Evolutionary conservation across 2,113 vertebrate species (phyloP).

Genomic region (Eptatretus burgeri): DNA sequence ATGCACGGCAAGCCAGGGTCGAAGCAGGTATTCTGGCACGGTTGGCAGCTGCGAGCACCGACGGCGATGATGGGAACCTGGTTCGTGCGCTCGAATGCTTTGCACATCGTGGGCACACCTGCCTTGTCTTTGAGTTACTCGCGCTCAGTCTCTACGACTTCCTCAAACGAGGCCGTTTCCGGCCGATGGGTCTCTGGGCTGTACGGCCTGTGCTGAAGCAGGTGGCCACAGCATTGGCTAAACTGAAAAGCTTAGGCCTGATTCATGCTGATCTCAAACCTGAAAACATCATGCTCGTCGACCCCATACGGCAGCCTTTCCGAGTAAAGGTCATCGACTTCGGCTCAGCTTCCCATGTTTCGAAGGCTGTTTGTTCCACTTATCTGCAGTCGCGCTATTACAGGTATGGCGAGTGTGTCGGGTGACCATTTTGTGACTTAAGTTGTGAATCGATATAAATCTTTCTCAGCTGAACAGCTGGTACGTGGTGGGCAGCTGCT

Average conservation of each 20-base stretch:
- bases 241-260: slow-evolving; percentile 85
- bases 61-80: slow-evolving; percentile 84
- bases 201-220: slow-evolving; percentile 90
- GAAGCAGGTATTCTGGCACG: slow-evolving; percentile 88
- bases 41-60: slow-evolving; percentile 43
- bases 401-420: slow-evolving; percentile 23
- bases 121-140: slow-evolving; percentile 94
- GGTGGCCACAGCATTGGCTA: slow-evolving; percentile 87
- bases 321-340: slow-evolving; percentile 97
- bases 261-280: slow-evolving; percentile 98
- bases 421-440: no score
- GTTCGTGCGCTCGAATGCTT: slow-evolving; percentile 92
- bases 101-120: slow-evolving; percentile 86
- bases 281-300: slow-evolving; percentile 99
- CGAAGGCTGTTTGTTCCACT: slow-evolving; percentile 95
- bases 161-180: slow-evolving; percentile 97
- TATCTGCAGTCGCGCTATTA: slow-evolving; percentile 98
- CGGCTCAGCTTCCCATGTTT: slow-evolving; percentile 90
- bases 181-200: slow-evolving; percentile 80
- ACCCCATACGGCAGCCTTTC: slow-evolving; percentile 81
- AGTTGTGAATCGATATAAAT: no score
- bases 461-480: no score
- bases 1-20: slow-evolving; percentile 82
- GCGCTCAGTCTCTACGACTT: slow-evolving; percentile 97
- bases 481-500: no score